phyloP scores from a whole-genome alignment of 92 coral and sea anemone genomes.

The Siderastrea radians region DNA sequence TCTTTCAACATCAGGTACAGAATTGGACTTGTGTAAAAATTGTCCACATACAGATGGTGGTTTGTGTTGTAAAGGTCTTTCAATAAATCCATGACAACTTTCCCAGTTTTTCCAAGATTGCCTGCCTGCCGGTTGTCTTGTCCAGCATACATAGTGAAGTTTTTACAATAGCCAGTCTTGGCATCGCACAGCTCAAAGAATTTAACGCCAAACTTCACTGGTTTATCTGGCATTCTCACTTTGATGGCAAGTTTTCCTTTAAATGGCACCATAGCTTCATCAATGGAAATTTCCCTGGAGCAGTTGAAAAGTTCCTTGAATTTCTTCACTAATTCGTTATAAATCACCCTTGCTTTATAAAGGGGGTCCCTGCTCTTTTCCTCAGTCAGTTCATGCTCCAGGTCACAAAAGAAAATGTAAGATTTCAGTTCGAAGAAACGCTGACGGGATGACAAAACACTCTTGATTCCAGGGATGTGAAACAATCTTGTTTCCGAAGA shows the following conservation, averaged over 20 bases:
- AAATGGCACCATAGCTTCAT: constrained; percentile 71
- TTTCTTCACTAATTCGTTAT: constrained; percentile 3
- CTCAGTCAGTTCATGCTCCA: constrained; percentile 13
- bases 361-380: constrained; percentile 49
- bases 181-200: constrained; percentile 64
- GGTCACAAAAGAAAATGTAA: constrained; percentile 54
- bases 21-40: constrained; percentile 62
- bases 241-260: constrained; percentile 59
- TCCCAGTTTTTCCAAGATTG: constrained; percentile 53
- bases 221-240: constrained; percentile 77
- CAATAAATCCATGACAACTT: constrained; percentile 58
- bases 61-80: constrained; percentile 38
- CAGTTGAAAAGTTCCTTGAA: constrained; percentile 40
- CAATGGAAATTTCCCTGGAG: constrained; percentile 45
- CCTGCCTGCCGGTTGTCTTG: constrained; percentile 53
- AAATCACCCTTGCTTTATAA: constrained; percentile 47
- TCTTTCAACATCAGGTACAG: constrained; percentile 39
- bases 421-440: constrained; percentile 43
- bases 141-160: constrained; percentile 57
- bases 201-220: constrained; percentile 69
- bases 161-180: constrained; percentile 62
- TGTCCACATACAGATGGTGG: constrained; percentile 54
- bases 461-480: constrained; percentile 41
- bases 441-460: constrained; percentile 43
- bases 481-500: constrained; percentile 38